These are phyloP conservation scores for Elachura formosa DNA, from an alignment of 2,113 vertebrate species.

Conservation along the genomic window DNA sequence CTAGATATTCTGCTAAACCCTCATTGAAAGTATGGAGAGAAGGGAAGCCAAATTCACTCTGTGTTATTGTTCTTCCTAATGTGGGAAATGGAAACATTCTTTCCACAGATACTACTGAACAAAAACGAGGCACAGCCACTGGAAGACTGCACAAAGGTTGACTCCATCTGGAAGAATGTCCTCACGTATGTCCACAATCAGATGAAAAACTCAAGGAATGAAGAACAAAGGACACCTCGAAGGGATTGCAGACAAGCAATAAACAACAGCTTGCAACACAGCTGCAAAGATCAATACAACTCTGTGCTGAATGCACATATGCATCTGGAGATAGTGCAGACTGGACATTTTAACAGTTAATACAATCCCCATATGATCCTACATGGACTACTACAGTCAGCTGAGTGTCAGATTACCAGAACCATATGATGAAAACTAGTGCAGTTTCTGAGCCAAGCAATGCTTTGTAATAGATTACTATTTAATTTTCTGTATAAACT, in stretches of 20 bases:
- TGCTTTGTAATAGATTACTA: background rate
- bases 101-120: background rate
- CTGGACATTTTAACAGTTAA: background rate
- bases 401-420: background rate
- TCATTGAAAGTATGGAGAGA: background rate
- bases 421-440: background rate
- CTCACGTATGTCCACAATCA: background rate
- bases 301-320: background rate
- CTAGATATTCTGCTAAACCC: background rate
- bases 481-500: background rate
- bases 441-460: background rate
- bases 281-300: background rate
- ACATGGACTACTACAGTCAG: background rate
- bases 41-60: background rate
- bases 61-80: background rate
- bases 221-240: slow-evolving; percentile 20
- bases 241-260: background rate
- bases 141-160: background rate
- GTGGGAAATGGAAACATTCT: background rate
- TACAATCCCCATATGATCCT: background rate
- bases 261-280: background rate
- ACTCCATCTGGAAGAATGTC: background rate
- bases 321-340: background rate
- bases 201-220: background rate
- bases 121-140: background rate